A percentile compares a stretch with the other conserved stretches of the same genome.
Conservation (phyloP, 2,113 vertebrate genomes). For the Falco punctatus region DNA sequence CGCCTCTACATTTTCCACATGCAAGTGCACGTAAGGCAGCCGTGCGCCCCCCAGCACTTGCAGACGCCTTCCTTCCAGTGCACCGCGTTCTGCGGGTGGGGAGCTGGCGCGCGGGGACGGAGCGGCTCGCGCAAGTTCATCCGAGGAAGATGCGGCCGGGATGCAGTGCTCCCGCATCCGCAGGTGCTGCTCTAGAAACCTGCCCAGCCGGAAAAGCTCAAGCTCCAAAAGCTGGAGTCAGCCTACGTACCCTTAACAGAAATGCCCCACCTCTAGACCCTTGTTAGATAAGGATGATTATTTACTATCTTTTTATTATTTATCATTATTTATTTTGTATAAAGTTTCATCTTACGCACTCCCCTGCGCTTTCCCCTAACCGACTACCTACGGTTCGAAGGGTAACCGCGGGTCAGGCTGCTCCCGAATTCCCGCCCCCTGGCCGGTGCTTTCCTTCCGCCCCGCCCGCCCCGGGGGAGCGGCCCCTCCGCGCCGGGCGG, state of each 20-base stretch:
- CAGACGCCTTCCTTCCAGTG: not conserved
- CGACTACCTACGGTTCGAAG: rapidly evolving
- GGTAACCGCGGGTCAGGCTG: rapidly evolving
- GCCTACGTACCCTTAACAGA: not conserved
- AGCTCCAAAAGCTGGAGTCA: not conserved
- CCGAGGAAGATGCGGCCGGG: not conserved
- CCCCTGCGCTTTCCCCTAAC: not conserved
- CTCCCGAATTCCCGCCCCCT: too few relatives aligned
- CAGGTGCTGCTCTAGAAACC: not conserved
- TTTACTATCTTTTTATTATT: not conserved
- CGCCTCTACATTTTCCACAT: not conserved
- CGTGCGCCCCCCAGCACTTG: not conserved
- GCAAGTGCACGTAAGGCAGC: too few relatives aligned
- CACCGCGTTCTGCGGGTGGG: not conserved
- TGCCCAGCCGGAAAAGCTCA: not conserved
- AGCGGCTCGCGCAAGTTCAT: not conserved
- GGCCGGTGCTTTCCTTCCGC: too few relatives aligned
- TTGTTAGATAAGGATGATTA: not conserved
- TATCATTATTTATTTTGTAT: not conserved
- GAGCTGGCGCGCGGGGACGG: not conserved
- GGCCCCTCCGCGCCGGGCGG: too few relatives aligned
- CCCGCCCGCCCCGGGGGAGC: not conserved
- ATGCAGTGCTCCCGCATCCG: not conserved
- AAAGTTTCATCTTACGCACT: rapidly evolving
- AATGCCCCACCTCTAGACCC: not conserved